Evolutionary conservation across 2,888 invertebrate species (phyloP).

Genomic region (Calephelis perditalis): DNA sequence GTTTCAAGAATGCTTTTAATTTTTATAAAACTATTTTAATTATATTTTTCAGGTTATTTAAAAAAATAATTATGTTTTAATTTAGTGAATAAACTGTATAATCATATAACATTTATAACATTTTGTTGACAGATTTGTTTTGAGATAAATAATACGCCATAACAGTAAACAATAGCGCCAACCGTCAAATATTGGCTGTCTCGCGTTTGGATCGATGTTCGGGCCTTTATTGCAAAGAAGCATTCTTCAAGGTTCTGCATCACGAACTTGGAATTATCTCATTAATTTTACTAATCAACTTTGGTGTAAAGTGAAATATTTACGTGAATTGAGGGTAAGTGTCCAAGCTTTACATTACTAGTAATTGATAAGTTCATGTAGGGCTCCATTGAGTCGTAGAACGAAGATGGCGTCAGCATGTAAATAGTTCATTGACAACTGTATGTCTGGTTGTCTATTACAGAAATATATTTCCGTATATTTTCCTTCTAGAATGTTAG

Average conservation of each 20-base stretch:
- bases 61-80: background rate
- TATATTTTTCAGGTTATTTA: background rate
- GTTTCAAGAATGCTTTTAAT: background rate
- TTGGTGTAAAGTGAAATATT: slow-evolving; percentile 80
- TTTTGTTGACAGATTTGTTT: slow-evolving; percentile 30
- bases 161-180: slow-evolving; percentile 44
- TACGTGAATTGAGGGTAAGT: slow-evolving; percentile 74
- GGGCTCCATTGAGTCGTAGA: slow-evolving; percentile 60
- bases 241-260: slow-evolving; percentile 83
- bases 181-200: slow-evolving; percentile 55
- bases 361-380: slow-evolving; percentile 39
- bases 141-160: slow-evolving; percentile 34
- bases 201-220: slow-evolving; percentile 83
- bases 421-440: slow-evolving; percentile 67
- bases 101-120: background rate
- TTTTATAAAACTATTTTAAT: background rate
- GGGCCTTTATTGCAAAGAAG: slow-evolving; percentile 81
- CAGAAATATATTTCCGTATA: background rate
- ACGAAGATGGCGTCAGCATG: slow-evolving; percentile 75
- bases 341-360: slow-evolving; percentile 25
- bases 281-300: slow-evolving; percentile 78
- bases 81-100: background rate
- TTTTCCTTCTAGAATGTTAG: slow-evolving; percentile 12
- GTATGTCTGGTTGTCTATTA: slow-evolving; percentile 33
- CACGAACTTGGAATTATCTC: slow-evolving; percentile 83